Evolutionary conservation across 2,888 invertebrate species (phyloP), one percentile per base, ranked within the genome.

Genomic region (Sussaba pulchella): DNA sequence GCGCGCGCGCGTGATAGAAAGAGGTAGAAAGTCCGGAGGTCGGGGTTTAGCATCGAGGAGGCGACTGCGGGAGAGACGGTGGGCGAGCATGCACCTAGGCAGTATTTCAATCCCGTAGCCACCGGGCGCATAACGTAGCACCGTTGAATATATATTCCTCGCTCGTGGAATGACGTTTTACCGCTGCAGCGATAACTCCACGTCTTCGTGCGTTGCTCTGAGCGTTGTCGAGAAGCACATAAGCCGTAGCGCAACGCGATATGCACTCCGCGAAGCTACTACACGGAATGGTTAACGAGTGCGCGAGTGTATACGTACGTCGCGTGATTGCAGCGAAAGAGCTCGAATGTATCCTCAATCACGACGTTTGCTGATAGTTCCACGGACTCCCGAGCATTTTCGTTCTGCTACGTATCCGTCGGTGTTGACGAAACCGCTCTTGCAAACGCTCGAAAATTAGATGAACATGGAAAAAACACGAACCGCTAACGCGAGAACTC

Each of bases 181-280:
- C 81, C 82, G 84, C 81, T 50, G 77, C 61, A 82, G 78, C 84
- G 79, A 83, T 83, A 83, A 84, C 81, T 84, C 82, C 70, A 61
- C 64, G 78, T 78, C 78, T 74, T 75, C 69, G 78, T 63, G 83
- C 78, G 78, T 78, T 67, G 31, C 72, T 52, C 70, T 66, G 39
- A 81, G 52, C 59, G 71, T 50, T 57, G 72, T 52, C 43, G 72
- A 21, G 21, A 59, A 69, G 47, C 21, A n/a, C n/a, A 31, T 36
- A 2, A 24, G 24, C 41, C 39, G 41, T n/a, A 43, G 36, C 66
- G 31, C 72, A 59, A 72, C 72, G 72, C 66, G 66, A 75, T 61
- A 45, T 47, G 26, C 52, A 21, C 66, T 57, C 59, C 52, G 21
- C 54, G 31, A 31, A 31, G 19, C 26, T 66, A 64, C 17, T 54